Base-by-base conservation (phyloP, 2,113 vertebrate species). In the Ictalurus furcatus region DNA sequence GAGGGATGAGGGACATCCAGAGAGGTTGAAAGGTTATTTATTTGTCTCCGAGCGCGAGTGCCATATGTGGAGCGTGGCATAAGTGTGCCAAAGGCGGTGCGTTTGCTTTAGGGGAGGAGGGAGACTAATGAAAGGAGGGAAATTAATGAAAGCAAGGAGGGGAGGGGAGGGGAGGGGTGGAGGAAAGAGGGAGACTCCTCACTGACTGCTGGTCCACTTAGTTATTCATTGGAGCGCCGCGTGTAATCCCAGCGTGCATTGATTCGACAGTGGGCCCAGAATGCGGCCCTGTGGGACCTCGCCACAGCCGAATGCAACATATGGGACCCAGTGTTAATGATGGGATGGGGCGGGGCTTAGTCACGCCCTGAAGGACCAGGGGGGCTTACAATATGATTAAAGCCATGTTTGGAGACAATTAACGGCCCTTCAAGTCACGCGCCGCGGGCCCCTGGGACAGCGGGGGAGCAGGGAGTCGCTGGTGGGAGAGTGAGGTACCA, bases 371-470 rank as follows among this genome's bases (percentile, higher is more conserved):
- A 92, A 94, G 95, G 94, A 91, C 91, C 94, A 96, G 95, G 94
- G 92, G 79, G 95, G 92, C 90, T 94, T 96, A 94, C 97, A 97
- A 97, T 97, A 94, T 98, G 97, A 99, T 99, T 99, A 98, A 99
- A 98, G 90, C 96, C 96, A 86, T 98, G 98, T 99, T 97, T 95
- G 97, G 96, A 95, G 96, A 98, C 97, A 98, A 98, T 98, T 98
- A 99, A 97, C 97, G 96, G 93, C 96, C 95, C 94, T 93, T 96
- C 96, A 96, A 95, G 95, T 84, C 88, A 79, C 85, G 61, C 88
- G 87, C 92, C 87, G 94, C 12, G 44, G 88, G 81, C 94, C 92
- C 89, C 17, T 37, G 93, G 92, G 97, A 96, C 95, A 93, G 96
- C 93, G 92, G 92, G 93, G 93, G 94, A 91, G 93, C 87, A 92